Conservation (phyloP, 2,888 invertebrate genomes). For the Automeris io region DNA sequence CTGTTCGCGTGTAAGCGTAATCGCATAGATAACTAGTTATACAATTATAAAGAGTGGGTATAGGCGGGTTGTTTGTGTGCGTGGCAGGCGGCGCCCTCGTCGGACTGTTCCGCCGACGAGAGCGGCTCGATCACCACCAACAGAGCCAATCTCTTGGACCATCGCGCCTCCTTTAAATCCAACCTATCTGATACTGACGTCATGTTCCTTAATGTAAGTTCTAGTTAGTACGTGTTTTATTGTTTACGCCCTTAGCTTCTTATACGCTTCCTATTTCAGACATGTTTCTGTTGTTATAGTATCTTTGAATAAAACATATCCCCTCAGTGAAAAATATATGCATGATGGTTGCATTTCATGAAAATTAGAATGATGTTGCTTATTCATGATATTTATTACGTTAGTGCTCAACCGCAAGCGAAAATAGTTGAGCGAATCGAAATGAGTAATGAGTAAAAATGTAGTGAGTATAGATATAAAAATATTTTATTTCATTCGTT, state of each 20-base stretch:
- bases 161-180: slow-evolving; percentile 88
- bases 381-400: too few relatives aligned
- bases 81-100: slow-evolving; percentile 80
- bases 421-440: too few relatives aligned
- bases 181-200: slow-evolving; percentile 97
- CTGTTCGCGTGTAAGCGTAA: too few relatives aligned
- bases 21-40: too few relatives aligned
- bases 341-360: too few relatives aligned
- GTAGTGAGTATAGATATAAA: too few relatives aligned
- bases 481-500: too few relatives aligned
- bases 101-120: slow-evolving; percentile 79
- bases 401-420: too few relatives aligned
- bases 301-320: too few relatives aligned
- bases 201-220: slow-evolving; percentile 91
- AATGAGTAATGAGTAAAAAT: too few relatives aligned
- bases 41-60: slow-evolving; percentile 20
- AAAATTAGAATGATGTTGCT: too few relatives aligned
- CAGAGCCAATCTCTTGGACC: slow-evolving; percentile 84
- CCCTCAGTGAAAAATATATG: too few relatives aligned
- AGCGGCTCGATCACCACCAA: slow-evolving; percentile 89
- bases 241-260: slow-evolving; percentile 26
- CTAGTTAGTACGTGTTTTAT: slow-evolving; percentile 49
- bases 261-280: slow-evolving; percentile 28
- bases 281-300: slow-evolving; percentile 23
- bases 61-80: slow-evolving; percentile 37